Conservation (phyloP, 2,797 vertebrate species). For the Diglossa cyanea region DNA sequence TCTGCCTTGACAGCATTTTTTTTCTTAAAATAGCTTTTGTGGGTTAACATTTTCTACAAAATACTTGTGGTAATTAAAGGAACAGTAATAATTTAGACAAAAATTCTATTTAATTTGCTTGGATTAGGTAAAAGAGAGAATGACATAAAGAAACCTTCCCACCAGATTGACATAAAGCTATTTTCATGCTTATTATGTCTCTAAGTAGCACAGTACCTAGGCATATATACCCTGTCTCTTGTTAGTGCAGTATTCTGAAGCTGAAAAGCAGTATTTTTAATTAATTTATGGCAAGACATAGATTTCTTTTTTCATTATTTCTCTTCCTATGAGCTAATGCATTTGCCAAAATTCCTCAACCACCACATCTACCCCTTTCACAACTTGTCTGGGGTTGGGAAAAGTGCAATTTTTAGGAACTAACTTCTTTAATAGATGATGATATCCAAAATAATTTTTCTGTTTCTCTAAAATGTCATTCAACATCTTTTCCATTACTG, state of each 20-base stretch:
- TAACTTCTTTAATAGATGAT: background rate
- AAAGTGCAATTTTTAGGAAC: background rate
- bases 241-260: background rate
- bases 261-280: background rate
- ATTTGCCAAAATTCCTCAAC: background rate
- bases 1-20: background rate
- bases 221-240: background rate
- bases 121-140: background rate
- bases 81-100: background rate
- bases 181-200: background rate
- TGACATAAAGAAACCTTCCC: background rate
- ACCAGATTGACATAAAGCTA: background rate
- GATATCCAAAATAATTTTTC: background rate
- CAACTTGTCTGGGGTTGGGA: background rate
- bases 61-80: background rate
- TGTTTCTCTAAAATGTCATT: background rate
- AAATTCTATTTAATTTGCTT: background rate
- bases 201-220: background rate
- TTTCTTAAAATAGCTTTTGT: background rate
- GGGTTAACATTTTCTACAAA: background rate
- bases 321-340: background rate
- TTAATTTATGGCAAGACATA: background rate
- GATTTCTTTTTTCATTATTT: background rate
- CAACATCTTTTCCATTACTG: background rate
- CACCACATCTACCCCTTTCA: background rate